Evolutionary conservation across 2,113 vertebrate species (phyloP).

Genomic region (Ictalurus punctatus): DNA sequence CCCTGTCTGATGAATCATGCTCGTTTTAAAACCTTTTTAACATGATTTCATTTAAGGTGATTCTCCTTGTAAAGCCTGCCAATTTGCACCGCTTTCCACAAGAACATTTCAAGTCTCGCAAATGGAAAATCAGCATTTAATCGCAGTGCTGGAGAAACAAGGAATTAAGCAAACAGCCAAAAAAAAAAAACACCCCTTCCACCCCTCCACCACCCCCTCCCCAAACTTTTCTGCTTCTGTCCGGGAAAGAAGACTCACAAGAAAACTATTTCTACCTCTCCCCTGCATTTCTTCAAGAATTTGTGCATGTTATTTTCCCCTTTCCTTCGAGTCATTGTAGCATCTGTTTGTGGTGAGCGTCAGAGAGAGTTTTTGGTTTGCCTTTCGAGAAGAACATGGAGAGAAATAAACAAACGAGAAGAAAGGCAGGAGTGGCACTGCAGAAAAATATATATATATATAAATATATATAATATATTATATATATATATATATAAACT

Average conservation of each 20-base stretch:
- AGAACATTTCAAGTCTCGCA: neutral
- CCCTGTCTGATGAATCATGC: neutral
- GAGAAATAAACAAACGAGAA: constrained; percentile 28
- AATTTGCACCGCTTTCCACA: neutral
- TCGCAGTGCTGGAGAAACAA: neutral
- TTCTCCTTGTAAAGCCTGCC: neutral
- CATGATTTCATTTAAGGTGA: neutral
- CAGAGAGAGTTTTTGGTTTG: neutral
- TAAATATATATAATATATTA: no score
- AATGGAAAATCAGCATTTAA: neutral
- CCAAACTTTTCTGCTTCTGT: neutral
- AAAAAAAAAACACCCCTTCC: no score
- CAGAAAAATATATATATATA: neutral
- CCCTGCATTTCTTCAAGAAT: neutral
- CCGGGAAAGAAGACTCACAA: neutral
- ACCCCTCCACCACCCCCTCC: no score
- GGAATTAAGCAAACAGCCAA: neutral
- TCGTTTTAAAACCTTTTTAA: constrained; percentile 4
- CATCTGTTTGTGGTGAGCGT: constrained; percentile 38
- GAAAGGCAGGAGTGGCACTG: neutral
- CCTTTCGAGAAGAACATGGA: neutral
- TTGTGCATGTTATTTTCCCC: neutral
- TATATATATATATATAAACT: neutral
- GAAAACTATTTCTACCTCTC: neutral
- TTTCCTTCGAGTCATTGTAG: neutral